Evolutionary conservation across 2,113 vertebrate genomes (phyloP).

Genomic region (Mohoua ochrocephala): DNA sequence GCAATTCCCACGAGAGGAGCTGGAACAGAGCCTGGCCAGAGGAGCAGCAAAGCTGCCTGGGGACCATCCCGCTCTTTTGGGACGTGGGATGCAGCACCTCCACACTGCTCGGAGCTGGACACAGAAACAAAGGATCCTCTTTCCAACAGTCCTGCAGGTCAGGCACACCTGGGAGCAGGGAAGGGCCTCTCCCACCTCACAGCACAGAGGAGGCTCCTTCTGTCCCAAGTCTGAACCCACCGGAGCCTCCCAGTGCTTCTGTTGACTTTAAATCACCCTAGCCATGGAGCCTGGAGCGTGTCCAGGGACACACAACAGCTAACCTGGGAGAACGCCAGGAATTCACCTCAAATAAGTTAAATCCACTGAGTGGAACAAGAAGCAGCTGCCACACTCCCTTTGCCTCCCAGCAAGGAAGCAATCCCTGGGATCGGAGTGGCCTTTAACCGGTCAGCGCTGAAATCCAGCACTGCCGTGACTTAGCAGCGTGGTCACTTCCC

Average conservation of each 20-base stretch:
- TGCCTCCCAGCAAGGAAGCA: neutral
- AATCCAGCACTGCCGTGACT: neutral
- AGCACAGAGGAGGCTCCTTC: neutral
- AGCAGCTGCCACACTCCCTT: neutral
- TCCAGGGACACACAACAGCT: neutral
- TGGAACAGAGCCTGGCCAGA: neutral
- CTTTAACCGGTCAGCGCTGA: neutral
- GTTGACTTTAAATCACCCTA: neutral
- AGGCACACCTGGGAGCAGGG: neutral
- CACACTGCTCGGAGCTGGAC: neutral
- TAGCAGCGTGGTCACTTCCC: neutral
- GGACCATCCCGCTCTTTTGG: accelerated
- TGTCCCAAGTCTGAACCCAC: accelerated
- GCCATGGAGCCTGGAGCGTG: accelerated
- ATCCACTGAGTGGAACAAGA: neutral
- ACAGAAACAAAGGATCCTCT: neutral
- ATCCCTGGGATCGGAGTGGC: neutral
- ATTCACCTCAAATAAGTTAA: neutral
- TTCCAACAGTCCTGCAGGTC: neutral
- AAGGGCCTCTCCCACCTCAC: neutral
- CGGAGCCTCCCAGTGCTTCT: neutral
- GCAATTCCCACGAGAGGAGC: neutral
- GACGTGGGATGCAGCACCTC: neutral
- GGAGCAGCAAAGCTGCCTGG: neutral
- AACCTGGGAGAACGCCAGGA: neutral